Evolutionary conservation across 2,113 vertebrate species (phyloP).

Genomic region (Odocoileus hemionus): DNA sequence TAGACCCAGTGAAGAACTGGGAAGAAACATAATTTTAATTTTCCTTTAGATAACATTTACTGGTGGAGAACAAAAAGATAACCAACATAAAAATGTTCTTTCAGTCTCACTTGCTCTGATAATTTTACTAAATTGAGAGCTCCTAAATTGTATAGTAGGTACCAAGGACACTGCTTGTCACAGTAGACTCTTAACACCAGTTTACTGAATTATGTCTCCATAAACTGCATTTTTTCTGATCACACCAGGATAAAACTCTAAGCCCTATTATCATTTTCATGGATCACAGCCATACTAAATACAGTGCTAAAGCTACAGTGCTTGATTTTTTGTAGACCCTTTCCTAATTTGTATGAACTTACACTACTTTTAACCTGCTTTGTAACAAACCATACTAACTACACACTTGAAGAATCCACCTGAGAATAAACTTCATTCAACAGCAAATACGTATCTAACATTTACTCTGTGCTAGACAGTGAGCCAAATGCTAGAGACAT

Average conservation of each 20-base stretch:
- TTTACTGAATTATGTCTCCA: not conserved
- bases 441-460: not conserved
- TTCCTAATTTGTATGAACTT: not conserved
- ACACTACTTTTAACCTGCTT: not conserved
- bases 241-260: not conserved
- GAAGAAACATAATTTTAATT: not conserved
- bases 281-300: not conserved
- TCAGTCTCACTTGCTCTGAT: not conserved
- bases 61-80: not conserved
- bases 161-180: not conserved
- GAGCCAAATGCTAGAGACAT: too few species aligned
- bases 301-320: not conserved
- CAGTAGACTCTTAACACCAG: too few species aligned
- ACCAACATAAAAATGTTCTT: not conserved
- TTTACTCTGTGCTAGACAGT: not conserved
- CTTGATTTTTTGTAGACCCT: not conserved
- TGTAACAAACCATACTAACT: not conserved
- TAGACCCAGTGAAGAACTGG: not conserved
- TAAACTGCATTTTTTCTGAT: not conserved
- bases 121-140: not conserved
- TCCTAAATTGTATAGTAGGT: too few species aligned
- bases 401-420: not conserved
- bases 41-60: not conserved
- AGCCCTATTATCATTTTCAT: not conserved
- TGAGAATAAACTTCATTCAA: not conserved